A percentile compares a stretch with the other conserved stretches of the same genome.
Evolutionary conservation across 1,140 invertebrate genomes (phyloP).

Genomic region (Tigriopus japonicus): DNA sequence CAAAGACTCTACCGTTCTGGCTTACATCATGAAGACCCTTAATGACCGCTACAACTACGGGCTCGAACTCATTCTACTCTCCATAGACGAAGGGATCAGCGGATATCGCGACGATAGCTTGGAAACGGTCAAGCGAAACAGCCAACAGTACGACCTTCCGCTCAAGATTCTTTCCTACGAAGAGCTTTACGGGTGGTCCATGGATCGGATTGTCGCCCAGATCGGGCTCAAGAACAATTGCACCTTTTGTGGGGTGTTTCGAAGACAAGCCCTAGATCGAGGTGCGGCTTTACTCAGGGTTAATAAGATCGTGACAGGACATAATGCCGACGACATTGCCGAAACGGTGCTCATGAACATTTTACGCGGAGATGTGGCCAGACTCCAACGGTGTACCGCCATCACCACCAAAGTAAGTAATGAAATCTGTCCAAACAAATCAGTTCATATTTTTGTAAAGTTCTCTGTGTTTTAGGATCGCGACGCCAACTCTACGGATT

Average conservation of each 20-base stretch:
- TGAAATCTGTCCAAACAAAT: too few relatives aligned
- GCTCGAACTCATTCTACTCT: slow-evolving; percentile 72
- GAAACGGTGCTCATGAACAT: slow-evolving; percentile 98
- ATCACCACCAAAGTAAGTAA: slow-evolving; percentile 51
- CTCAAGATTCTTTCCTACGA: slow-evolving; percentile 93
- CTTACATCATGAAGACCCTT: slow-evolving; percentile 69
- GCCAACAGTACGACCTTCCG: slow-evolving; percentile 77
- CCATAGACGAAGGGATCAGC: slow-evolving; percentile 41
- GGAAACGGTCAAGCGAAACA: slow-evolving; percentile 85
- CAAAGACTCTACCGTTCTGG: slow-evolving; percentile 97
- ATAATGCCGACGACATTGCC: slow-evolving; percentile 98
- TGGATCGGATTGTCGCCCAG: slow-evolving; percentile 49
- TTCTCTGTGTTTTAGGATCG: not conserved
- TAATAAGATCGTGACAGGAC: slow-evolving; percentile 87
- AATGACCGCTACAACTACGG: slow-evolving; percentile 84
- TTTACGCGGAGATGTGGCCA: slow-evolving; percentile 81
- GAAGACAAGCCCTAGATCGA: slow-evolving; percentile 84
- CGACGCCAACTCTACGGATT: slow-evolving; percentile 45
- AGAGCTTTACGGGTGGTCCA: slow-evolving; percentile 98
- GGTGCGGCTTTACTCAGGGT: slow-evolving; percentile 70
- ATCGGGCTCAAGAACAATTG: slow-evolving; percentile 97
- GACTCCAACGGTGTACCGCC: slow-evolving; percentile 72
- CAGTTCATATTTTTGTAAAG: too few relatives aligned
- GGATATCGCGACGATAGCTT: slow-evolving; percentile 96
- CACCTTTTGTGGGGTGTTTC: slow-evolving; percentile 94